phyloP scores from a whole-genome alignment of 1,140 invertebrate species.

The Dinoponera quadriceps region DNA sequence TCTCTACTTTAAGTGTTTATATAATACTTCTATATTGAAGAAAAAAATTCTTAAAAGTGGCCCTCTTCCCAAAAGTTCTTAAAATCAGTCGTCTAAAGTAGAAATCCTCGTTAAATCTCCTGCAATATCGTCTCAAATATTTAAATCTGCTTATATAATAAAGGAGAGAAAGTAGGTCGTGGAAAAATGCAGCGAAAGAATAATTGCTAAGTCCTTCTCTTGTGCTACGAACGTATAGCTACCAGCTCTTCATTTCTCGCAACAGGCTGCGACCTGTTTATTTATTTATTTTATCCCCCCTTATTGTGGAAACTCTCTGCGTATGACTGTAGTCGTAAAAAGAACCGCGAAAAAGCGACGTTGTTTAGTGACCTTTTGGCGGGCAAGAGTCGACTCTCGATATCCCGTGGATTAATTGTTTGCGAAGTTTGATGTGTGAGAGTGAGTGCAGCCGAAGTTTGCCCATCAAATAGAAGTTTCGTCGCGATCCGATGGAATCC shows the following conservation, averaged over 20 bases:
- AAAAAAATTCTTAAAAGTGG: no score
- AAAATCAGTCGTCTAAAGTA: no score
- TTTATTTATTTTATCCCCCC: background rate
- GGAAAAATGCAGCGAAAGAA: no score
- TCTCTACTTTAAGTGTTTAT: no score
- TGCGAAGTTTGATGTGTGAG: constrained; percentile 32
- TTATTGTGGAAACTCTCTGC: background rate
- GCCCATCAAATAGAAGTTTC: constrained; percentile 49
- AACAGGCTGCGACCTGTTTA: background rate
- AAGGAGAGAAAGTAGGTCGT: no score
- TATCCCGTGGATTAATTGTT: constrained; percentile 55
- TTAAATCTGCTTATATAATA: no score
- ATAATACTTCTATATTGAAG: no score
- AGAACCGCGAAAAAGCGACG: constrained; percentile 18
- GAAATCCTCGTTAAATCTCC: no score
- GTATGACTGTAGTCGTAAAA: background rate
- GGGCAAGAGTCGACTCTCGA: background rate
- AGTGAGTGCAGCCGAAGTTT: constrained; percentile 42
- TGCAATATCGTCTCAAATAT: no score
- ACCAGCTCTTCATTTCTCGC: background rate
- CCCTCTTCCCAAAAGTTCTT: no score
- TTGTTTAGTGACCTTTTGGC: constrained; percentile 10
- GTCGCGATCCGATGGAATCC: constrained; percentile 36
- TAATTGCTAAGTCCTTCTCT: background rate
- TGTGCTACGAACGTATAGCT: no score